Conservation (phyloP, 2,888 invertebrate species). For the Idaea aversata region DNA sequence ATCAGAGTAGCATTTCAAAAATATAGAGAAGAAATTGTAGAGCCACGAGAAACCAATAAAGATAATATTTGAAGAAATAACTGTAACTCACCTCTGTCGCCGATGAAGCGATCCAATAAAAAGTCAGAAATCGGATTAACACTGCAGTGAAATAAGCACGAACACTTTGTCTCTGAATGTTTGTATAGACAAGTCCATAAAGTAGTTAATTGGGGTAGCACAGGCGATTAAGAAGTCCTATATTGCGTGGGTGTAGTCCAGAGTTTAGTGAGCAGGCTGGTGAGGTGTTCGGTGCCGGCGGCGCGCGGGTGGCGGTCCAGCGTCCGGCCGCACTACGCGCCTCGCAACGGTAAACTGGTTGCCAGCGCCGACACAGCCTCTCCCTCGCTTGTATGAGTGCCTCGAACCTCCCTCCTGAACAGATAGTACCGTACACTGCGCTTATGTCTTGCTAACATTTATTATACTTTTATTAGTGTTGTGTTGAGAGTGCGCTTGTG, state of each 20-base stretch:
- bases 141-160: conserved; percentile 75
- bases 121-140: conserved; percentile 72
- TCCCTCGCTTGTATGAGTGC: conserved; percentile 75
- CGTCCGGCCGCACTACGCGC: conserved; percentile 79
- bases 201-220: conserved; percentile 50
- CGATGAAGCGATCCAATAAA: conserved; percentile 72
- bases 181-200: conserved; percentile 56
- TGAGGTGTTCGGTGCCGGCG: conserved; percentile 65
- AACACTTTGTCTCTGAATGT: conserved; percentile 69
- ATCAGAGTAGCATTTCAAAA: neutral
- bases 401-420: conserved; percentile 78
- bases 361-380: conserved; percentile 73
- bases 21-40: neutral
- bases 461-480: conserved; percentile 74
- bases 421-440: conserved; percentile 78
- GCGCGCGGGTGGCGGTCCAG: conserved; percentile 71
- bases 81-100: conserved; percentile 59
- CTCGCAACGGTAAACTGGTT: conserved; percentile 80
- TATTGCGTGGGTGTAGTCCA: conserved; percentile 43
- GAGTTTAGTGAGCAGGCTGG: conserved; percentile 41
- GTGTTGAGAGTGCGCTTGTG: conserved; percentile 51
- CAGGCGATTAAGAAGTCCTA: conserved; percentile 42
- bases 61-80: conserved; percentile 9
- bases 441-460: conserved; percentile 76
- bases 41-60: neutral